phyloP scores from a whole-genome alignment of 2,888 invertebrate genomes.

The Tenthredo mesomela region DNA sequence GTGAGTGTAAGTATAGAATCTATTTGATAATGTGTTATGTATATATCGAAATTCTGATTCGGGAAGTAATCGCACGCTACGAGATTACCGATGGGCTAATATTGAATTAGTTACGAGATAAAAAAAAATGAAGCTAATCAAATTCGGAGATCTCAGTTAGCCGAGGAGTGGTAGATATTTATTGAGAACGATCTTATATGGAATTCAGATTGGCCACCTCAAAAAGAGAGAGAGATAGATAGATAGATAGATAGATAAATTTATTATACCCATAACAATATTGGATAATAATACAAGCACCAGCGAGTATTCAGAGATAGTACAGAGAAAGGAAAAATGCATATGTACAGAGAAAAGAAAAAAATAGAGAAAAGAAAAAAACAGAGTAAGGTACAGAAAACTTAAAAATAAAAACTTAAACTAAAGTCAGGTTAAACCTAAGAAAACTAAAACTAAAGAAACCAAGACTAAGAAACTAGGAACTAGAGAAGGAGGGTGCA shows the following conservation, averaged over 20 bases:
- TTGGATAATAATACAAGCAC: too few species aligned
- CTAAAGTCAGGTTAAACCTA: too few species aligned
- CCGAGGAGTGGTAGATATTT: not conserved
- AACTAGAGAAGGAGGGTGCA: too few species aligned
- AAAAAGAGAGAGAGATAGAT: not conserved
- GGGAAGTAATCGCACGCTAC: not conserved
- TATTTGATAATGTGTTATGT: not conserved
- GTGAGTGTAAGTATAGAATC: not conserved
- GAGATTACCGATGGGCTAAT: not conserved
- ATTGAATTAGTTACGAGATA: not conserved
- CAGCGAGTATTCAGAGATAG: too few species aligned
- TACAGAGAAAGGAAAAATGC: too few species aligned
- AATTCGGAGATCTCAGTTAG: not conserved
- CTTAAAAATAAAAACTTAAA: too few species aligned
- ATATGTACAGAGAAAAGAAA: too few species aligned
- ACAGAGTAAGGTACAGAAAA: too few species aligned
- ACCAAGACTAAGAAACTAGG: too few species aligned
- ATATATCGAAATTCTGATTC: not conserved
- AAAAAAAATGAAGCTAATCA: not conserved
- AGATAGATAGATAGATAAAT: not conserved
- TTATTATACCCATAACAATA: too few species aligned
- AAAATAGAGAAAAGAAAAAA: too few species aligned
- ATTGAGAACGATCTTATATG: not conserved
- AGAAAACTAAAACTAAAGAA: too few species aligned
- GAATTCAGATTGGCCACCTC: not conserved